Evolutionary conservation across 2,888 invertebrate species (phyloP).

Genomic region (Campoplex nolae): DNA sequence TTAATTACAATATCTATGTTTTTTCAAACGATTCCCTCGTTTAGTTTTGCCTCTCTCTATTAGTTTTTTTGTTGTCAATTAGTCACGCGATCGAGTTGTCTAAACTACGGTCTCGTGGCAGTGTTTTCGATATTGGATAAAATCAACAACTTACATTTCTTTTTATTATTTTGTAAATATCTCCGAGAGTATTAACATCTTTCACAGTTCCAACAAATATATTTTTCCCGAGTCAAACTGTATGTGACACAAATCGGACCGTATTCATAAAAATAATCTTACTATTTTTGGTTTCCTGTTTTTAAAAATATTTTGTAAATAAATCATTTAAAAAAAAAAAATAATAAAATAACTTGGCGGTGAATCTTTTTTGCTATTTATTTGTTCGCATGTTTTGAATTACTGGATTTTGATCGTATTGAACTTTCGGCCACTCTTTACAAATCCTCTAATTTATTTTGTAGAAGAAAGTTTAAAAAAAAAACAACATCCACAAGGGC

Average conservation of each 20-base stretch:
- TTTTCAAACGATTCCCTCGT: background rate
- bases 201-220: slow-evolving; percentile 34
- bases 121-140: slow-evolving; percentile 61
- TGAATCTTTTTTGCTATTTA: background rate
- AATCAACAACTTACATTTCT: slow-evolving; percentile 46
- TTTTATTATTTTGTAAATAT: slow-evolving; percentile 13
- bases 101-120: slow-evolving; percentile 69
- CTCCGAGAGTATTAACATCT: slow-evolving; percentile 16
- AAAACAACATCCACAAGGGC: background rate
- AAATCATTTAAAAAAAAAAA: background rate
- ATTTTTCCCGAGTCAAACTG: slow-evolving; percentile 24
- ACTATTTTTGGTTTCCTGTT: background rate
- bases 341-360: background rate
- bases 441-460: background rate
- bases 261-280: background rate
- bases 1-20: slow-evolving; percentile 37
- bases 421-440: background rate
- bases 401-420: background rate
- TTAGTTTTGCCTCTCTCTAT: slow-evolving; percentile 3
- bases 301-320: background rate
- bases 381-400: background rate
- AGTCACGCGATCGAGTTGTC: slow-evolving; percentile 68
- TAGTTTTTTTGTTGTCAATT: slow-evolving; percentile 24
- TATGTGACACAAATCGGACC: slow-evolving; percentile 22
- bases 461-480: background rate